Conservation (phyloP, 2,113 vertebrate genomes). For the Orycteropus afer region DNA sequence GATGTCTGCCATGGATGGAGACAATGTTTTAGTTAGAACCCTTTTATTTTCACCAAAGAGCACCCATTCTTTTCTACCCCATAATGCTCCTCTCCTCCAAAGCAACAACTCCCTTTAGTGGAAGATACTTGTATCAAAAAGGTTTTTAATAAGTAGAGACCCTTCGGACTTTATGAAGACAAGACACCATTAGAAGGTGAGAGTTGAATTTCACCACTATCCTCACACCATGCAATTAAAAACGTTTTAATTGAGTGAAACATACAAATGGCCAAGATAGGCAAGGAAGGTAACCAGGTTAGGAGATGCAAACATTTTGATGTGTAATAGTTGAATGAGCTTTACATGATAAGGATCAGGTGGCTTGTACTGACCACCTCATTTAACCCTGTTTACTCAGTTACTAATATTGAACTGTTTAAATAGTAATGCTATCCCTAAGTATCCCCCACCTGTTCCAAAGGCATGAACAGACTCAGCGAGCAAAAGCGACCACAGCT, state of each 20-base stretch:
- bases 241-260: background rate
- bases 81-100: background rate
- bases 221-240: background rate
- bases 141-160: background rate
- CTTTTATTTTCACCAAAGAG: background rate
- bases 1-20: background rate
- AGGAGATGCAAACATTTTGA: background rate
- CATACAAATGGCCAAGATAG: background rate
- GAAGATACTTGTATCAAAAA: background rate
- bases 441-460: slow-evolving; percentile 71
- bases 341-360: background rate
- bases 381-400: slow-evolving; percentile 65
- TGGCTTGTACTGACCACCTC: background rate
- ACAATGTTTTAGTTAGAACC: background rate
- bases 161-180: background rate
- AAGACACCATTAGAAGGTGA: background rate
- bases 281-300: background rate
- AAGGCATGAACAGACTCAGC: slow-evolving; percentile 64
- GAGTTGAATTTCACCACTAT: background rate
- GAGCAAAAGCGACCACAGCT: slow-evolving; percentile 76
- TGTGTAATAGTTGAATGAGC: background rate
- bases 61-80: background rate
- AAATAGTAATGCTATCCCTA: slow-evolving; percentile 60
- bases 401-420: slow-evolving; percentile 76
- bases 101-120: background rate